Conservation (phyloP, 2,797 vertebrate species). For the Spea hammondii region DNA sequence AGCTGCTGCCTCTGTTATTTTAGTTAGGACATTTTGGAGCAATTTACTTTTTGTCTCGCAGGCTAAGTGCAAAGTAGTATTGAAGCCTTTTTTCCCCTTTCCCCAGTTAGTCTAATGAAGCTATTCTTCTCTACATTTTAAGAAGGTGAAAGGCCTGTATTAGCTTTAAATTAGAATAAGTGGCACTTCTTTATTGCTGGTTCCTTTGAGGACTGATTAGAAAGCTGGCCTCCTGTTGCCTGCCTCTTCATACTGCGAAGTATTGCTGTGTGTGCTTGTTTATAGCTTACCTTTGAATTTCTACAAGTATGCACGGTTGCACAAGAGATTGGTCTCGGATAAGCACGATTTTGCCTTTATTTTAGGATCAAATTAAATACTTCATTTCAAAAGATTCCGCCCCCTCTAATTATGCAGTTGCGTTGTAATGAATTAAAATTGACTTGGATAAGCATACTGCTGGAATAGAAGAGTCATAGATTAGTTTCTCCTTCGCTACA, state of each 20-base stretch:
- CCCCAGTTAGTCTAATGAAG: slow-evolving; percentile 68
- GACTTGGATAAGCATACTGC: slow-evolving; percentile 66
- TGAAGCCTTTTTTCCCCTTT: slow-evolving; percentile 59
- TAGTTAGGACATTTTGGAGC: slow-evolving; percentile 19
- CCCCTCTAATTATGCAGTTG: slow-evolving; percentile 66
- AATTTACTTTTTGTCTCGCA: slow-evolving; percentile 35
- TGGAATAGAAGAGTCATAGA: slow-evolving; percentile 61
- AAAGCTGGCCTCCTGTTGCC: slow-evolving; percentile 67
- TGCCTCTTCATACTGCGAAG: slow-evolving; percentile 61
- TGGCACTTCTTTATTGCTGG: slow-evolving; percentile 73
- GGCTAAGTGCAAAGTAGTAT: slow-evolving; percentile 27
- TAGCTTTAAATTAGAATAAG: slow-evolving; percentile 78
- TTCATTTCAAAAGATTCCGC: slow-evolving; percentile 63
- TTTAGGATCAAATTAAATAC: slow-evolving; percentile 63
- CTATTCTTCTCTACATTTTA: slow-evolving; percentile 75
- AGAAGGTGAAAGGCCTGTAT: slow-evolving; percentile 69
- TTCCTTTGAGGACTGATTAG: slow-evolving; percentile 76
- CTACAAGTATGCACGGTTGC: slow-evolving; percentile 45
- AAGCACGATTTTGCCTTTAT: slow-evolving; percentile 51
- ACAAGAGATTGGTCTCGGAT: slow-evolving; percentile 56
- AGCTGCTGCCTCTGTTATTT: not conserved
- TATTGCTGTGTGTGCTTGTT: slow-evolving; percentile 64
- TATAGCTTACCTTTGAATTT: slow-evolving; percentile 66
- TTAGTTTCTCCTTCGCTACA: slow-evolving; percentile 68
- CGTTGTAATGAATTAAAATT: slow-evolving; percentile 69